A percentile compares a stretch with the other conserved stretches of the same genome.
Evolutionary conservation across 2,113 vertebrate genomes (phyloP).

Genomic region (Indri indri): DNA sequence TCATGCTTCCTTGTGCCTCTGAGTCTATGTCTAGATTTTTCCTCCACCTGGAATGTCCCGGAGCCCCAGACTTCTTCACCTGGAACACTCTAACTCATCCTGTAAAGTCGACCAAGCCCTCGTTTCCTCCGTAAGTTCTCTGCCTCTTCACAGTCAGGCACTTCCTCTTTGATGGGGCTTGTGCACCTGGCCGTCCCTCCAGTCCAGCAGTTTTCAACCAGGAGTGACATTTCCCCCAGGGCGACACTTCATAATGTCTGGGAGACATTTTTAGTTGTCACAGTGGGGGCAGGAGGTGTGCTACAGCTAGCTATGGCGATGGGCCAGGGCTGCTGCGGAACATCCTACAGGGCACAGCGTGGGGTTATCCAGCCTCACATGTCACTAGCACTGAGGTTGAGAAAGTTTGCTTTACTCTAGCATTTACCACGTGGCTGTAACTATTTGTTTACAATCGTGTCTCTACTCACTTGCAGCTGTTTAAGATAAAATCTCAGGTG

Average conservation of each 20-base stretch:
- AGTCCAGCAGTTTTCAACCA: not conserved
- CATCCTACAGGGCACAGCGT: not conserved
- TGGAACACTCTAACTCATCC: not conserved
- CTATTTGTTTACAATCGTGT: not conserved
- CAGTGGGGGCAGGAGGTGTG: not conserved
- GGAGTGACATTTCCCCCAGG: not conserved
- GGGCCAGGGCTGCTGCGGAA: not conserved
- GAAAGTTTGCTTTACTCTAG: not conserved
- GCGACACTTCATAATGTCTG: not conserved
- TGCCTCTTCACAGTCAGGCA: not conserved
- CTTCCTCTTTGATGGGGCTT: not conserved
- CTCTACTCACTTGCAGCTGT: not conserved
- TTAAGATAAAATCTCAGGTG: not conserved
- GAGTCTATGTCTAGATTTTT: not conserved
- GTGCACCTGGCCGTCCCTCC: not conserved
- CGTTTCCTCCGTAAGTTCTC: fast-evolving
- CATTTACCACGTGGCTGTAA: not conserved
- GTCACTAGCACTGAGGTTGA: fast-evolving
- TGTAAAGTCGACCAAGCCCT: not conserved
- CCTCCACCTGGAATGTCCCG: not conserved
- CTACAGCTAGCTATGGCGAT: not conserved
- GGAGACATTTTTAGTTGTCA: not conserved
- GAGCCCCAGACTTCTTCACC: not conserved
- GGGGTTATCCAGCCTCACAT: not conserved
- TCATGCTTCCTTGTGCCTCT: not conserved